Percentiles rank a stretch among this genome's conserved stretches.
Conservation (phyloP, 2,888 invertebrate species). For the Phytoseiulus persimilis region DNA sequence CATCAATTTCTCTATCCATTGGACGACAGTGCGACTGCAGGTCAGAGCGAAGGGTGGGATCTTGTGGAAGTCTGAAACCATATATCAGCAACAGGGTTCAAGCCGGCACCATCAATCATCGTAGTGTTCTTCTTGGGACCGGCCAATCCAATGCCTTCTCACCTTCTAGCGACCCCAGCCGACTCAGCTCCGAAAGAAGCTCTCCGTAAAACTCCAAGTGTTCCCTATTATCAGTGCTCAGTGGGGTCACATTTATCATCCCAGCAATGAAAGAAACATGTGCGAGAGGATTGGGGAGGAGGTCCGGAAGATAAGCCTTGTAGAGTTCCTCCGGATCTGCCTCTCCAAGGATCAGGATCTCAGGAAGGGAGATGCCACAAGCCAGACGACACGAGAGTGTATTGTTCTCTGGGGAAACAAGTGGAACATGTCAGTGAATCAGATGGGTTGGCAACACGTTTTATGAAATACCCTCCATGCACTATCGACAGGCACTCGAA, state of each 20-base stretch:
- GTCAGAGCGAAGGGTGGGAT: constrained; percentile 11
- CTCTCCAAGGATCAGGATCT: not conserved
- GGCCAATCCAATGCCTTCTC: too few relatives aligned
- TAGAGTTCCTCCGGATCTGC: constrained; percentile 7
- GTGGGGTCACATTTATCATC: constrained; percentile 8
- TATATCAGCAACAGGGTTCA: not conserved
- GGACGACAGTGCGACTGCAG: constrained; percentile 23
- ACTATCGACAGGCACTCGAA: too few relatives aligned
- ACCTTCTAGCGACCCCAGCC: not conserved
- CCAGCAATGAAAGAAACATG: constrained; percentile 28
- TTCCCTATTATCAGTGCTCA: not conserved
- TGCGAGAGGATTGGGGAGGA: not conserved
- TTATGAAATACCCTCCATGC: too few relatives aligned
- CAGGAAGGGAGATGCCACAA: constrained; percentile 13
- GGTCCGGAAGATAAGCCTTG: not conserved
- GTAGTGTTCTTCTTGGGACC: too few relatives aligned
- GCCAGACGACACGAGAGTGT: constrained; percentile 8
- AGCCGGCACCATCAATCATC: not conserved
- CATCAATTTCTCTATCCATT: constrained; percentile 18
- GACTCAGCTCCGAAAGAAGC: not conserved
- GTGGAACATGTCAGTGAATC: too few relatives aligned
- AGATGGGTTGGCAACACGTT: too few relatives aligned
- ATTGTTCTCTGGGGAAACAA: not conserved
- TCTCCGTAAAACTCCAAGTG: not conserved
- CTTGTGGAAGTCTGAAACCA: not conserved